These are phyloP conservation scores for Temnothorax nylanderi DNA, from an alignment of 1,140 invertebrate species.

Conservation along the genomic window DNA sequence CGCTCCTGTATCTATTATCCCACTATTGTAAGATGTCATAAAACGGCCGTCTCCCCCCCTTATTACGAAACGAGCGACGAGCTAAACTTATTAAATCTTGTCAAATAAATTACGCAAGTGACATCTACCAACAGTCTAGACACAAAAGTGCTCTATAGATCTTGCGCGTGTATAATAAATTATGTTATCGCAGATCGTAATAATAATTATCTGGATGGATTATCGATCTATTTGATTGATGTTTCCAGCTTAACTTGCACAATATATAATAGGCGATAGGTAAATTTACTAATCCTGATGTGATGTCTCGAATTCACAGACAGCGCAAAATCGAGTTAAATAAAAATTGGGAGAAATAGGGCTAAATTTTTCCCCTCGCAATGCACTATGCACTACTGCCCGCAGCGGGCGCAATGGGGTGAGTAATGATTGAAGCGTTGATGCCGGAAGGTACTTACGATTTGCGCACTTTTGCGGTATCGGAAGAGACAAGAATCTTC, in stretches of 20 bases:
- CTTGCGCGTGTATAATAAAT: background rate
- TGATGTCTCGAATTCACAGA: no score
- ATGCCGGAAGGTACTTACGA: constrained; percentile 88
- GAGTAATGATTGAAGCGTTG: background rate
- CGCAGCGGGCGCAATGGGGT: background rate
- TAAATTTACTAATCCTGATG: background rate
- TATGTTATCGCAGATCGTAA: background rate
- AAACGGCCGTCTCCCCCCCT: background rate
- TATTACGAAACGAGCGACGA: background rate
- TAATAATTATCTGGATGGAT: background rate
- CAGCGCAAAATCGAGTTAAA: background rate
- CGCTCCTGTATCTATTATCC: background rate
- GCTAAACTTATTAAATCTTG: background rate
- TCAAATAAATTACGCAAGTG: background rate
- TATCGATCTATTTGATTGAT: background rate
- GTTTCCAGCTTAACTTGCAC: background rate
- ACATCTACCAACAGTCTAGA: background rate
- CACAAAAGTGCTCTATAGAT: background rate
- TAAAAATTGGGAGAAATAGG: background rate
- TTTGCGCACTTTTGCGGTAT: constrained; percentile 92
- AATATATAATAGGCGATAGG: background rate
- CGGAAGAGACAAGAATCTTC: constrained; percentile 92
- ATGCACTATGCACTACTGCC: background rate
- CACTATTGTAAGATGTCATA: background rate
- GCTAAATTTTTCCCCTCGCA: background rate